These are phyloP conservation scores for Tyrophagus putrescentiae DNA, from an alignment of 1,140 invertebrate genomes.

Conservation along the genomic window DNA sequence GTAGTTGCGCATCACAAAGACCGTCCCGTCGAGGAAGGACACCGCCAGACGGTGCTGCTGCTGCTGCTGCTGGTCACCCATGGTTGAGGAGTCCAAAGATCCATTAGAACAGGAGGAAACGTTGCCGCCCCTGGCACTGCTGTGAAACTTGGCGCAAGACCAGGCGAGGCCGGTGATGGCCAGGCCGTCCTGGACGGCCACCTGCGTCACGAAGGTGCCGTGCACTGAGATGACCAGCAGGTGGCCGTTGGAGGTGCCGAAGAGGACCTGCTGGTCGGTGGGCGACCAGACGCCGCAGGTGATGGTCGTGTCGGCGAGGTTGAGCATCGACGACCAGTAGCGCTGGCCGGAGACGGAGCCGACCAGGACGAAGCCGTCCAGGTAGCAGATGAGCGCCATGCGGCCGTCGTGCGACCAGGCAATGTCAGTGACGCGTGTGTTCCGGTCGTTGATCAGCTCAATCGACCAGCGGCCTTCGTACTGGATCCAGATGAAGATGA, in stretches of 20 bases:
- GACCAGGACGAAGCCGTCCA: constrained; percentile 89
- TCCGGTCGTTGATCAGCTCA: constrained; percentile 93
- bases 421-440: constrained; percentile 82
- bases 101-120: not conserved
- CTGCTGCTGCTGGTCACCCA: not conserved
- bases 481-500: constrained; percentile 98
- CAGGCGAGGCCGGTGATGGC: constrained; percentile 74
- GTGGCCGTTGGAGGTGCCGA: constrained; percentile 80
- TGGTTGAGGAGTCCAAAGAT: not conserved
- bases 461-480: constrained; percentile 98
- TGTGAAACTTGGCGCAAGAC: constrained; percentile 91
- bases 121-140: constrained; percentile 35
- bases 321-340: constrained; percentile 95
- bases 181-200: constrained; percentile 57
- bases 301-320: constrained; percentile 67
- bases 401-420: constrained; percentile 96
- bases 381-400: constrained; percentile 95
- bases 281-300: constrained; percentile 95
- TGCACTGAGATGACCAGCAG: constrained; percentile 81
- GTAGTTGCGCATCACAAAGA: constrained; percentile 72
- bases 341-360: constrained; percentile 90
- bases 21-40: constrained; percentile 67
- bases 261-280: constrained; percentile 90
- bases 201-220: constrained; percentile 80
- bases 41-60: constrained; percentile 47